A percentile compares a stretch with the other conserved stretches of the same genome.
Evolutionary conservation across 2,113 vertebrate species (phyloP).

Genomic region (Probosciger aterrimus): DNA sequence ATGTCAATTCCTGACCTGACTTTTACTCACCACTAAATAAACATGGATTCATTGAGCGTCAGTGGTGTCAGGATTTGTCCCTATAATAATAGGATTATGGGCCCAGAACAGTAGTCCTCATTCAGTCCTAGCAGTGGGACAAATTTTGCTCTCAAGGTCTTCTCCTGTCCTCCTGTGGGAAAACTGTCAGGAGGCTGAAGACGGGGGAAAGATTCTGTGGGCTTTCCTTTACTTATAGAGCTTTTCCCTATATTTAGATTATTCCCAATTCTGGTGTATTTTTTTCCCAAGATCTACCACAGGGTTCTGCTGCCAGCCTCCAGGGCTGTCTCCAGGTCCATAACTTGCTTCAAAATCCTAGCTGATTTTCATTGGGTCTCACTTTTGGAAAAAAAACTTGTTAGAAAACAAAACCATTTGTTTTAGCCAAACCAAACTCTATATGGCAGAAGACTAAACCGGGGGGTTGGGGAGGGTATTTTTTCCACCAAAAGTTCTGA

Average conservation of each 20-base stretch:
- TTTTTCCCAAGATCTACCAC: not conserved
- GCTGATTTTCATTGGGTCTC: not conserved
- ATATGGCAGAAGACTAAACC: rapidly evolving
- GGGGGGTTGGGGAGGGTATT: not conserved
- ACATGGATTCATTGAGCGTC: not conserved
- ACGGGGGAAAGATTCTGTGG: not conserved
- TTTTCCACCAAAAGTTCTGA: not conserved
- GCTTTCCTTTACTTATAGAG: not conserved
- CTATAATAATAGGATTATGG: not conserved
- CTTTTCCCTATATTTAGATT: not conserved
- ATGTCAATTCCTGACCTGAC: constrained; percentile 1
- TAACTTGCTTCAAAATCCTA: not conserved
- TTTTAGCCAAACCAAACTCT: not conserved
- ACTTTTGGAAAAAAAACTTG: not conserved
- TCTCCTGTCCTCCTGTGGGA: not conserved
- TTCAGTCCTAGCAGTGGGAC: not conserved
- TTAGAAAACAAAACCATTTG: not conserved
- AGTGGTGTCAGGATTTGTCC: not conserved
- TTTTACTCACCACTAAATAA: constrained; percentile 4
- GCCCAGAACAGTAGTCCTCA: not conserved
- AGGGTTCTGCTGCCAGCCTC: not conserved
- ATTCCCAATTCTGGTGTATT: not conserved
- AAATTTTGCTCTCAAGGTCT: not conserved
- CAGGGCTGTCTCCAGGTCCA: not conserved
- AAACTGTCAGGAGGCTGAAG: not conserved